Percentiles rank a stretch among this genome's conserved stretches.
Evolutionary conservation across 2,888 invertebrate genomes (phyloP).

Genomic region (Drosophila mayaguana): DNA sequence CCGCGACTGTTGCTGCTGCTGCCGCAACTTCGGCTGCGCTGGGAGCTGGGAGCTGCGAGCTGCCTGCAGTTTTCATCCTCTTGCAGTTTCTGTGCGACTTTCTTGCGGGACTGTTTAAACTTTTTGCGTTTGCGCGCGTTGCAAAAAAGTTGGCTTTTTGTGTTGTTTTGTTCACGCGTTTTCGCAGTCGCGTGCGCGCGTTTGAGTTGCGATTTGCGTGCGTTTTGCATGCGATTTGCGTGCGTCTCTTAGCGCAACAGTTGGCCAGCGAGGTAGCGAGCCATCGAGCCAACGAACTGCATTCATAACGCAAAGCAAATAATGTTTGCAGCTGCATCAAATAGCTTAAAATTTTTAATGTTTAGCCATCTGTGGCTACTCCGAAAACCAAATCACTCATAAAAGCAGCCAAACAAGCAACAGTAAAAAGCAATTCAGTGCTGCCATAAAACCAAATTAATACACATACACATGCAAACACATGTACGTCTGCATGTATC

Average conservation of each 20-base stretch:
- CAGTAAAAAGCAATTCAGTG: constrained; percentile 73
- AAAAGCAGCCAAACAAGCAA: constrained; percentile 64
- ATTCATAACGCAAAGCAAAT: constrained; percentile 38
- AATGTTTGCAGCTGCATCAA: constrained; percentile 54
- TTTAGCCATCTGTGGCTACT: constrained; percentile 59
- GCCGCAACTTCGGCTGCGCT: constrained; percentile 51
- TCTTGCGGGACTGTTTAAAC: constrained; percentile 85
- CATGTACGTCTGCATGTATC: background rate
- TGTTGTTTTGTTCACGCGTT: constrained; percentile 53
- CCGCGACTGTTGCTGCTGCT: constrained; percentile 39
- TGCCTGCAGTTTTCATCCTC: constrained; percentile 83
- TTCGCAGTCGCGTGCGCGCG: constrained; percentile 69
- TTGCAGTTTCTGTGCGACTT: constrained; percentile 85
- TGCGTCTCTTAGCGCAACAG: constrained; percentile 25
- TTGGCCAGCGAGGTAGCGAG: constrained; percentile 32
- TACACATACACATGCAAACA: constrained; percentile 38
- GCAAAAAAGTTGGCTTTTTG: constrained; percentile 43
- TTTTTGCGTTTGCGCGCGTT: constrained; percentile 82
- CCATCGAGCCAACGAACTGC: constrained; percentile 33
- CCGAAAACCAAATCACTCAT: constrained; percentile 60
- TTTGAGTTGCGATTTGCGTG: constrained; percentile 62
- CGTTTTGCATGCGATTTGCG: constrained; percentile 55
- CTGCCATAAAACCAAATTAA: constrained; percentile 76
- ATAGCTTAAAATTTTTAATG: constrained; percentile 52
- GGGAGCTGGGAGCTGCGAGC: constrained; percentile 61